Base-by-base conservation (phyloP, 2,113 vertebrate species). In the Catharus fuscescens region DNA sequence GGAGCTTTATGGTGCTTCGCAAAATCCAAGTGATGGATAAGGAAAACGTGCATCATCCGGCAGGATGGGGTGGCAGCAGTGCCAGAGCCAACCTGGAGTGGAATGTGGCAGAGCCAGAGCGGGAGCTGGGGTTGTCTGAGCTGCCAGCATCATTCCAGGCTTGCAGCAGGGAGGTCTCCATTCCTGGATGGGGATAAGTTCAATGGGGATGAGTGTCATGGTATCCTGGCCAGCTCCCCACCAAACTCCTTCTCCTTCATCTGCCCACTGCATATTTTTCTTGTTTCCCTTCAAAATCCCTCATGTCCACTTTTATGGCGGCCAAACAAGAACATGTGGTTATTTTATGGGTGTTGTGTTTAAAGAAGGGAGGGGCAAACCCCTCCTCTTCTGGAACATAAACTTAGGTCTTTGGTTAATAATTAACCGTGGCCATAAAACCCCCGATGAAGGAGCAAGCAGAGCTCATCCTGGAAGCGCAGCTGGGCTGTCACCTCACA, bases 161-260 rank as follows among this genome's bases (percentile, higher is more conserved):
- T 2, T 42, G 25, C 40, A 12, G 59, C 12, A 21, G 44, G 8
- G 2, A 19, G 25, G 15, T 48, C 45, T 14, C 32, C 2, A 0
- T 61, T 80, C 14, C 29, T 3, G 2, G 31, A 42, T 47, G 29
- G 38, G 45, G 45, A 19, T 8, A 54, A 50, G 29, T 61, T 61
- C 34, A 50, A 9, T 1, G 12, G 16, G 8, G 18, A 16, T 28
- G 15, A 3, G 1, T 36, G 44, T 11, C 0, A 0, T 21, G 60
- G 36, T 32, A 47, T 36, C 44, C 21, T 44, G 36, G 23, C 12
- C 3, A 5, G 38, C 32, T 84, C 50, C 67, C 73, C 19, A 8
- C 9, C 32, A 53, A n/a, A 59, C 4, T 18, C 31, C 56, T 17
- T 9, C 4, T 18, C 31, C 56, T 17, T 9, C 0, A 1, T 47